Conservation (phyloP, 2,113 vertebrate genomes). For the Marmota flaviventris region DNA sequence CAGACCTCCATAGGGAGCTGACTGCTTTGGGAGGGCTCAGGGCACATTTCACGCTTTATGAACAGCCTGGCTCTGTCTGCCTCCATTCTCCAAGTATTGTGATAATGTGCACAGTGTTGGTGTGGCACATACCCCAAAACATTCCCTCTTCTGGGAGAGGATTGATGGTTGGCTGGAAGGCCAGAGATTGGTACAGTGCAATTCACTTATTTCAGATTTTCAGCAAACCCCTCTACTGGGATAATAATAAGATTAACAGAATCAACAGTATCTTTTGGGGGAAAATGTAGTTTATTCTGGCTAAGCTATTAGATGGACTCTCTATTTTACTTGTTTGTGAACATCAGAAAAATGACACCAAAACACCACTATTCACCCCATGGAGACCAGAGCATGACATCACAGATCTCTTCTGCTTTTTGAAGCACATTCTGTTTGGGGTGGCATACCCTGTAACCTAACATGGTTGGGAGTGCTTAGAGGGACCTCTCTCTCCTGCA, state of each 20-base stretch:
- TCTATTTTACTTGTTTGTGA: neutral
- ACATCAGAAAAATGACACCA: neutral
- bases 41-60: slow-evolving; percentile 32
- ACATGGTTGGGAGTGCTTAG: neutral
- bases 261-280: neutral
- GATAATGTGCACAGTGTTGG: no score
- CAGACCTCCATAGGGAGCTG: neutral
- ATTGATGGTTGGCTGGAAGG: neutral
- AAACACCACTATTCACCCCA: fast-evolving
- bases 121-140: no score
- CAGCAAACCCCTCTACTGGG: neutral
- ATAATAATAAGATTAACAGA: neutral
- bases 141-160: neutral
- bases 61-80: neutral
- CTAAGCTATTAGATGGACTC: no score
- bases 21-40: slow-evolving; percentile 16
- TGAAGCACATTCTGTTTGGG: no score
- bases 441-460: neutral
- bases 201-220: neutral
- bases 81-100: neutral
- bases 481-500: neutral
- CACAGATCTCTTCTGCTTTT: neutral
- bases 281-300: neutral
- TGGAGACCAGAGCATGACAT: fast-evolving
- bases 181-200: neutral